Evolutionary conservation across 2,113 vertebrate species (phyloP).

Genomic region (Labeo catla): DNA sequence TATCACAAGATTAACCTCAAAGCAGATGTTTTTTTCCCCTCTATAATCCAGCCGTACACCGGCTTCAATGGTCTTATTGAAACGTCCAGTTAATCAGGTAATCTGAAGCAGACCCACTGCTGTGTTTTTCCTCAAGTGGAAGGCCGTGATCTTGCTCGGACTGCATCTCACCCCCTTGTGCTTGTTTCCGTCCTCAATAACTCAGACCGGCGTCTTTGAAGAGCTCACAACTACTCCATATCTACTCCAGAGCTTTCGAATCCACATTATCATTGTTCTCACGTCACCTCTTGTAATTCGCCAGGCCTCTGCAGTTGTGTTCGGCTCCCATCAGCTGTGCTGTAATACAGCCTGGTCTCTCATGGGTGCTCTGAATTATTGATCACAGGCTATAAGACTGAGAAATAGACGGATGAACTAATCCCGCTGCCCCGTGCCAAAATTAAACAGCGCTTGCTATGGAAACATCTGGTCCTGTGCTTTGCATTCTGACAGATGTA

Average conservation of each 20-base stretch:
- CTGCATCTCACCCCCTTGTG: slow-evolving; percentile 1
- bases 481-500: background rate
- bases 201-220: background rate
- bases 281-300: slow-evolving; percentile 20
- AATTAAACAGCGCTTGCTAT: background rate
- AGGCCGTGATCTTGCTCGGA: slow-evolving; percentile 12
- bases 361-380: slow-evolving; percentile 60
- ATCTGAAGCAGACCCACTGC: slow-evolving; percentile 48
- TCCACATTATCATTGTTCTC: slow-evolving; percentile 36
- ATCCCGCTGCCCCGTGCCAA: slow-evolving; percentile 25
- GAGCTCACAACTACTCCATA: background rate
- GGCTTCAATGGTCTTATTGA: slow-evolving; percentile 16
- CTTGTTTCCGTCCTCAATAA: slow-evolving; percentile 11
- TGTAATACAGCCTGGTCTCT: slow-evolving; percentile 60
- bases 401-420: slow-evolving; percentile 26
- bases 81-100: slow-evolving; percentile 42
- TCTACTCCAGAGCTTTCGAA: slow-evolving; percentile 13
- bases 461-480: slow-evolving; percentile 21
- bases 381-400: slow-evolving; percentile 44
- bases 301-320: slow-evolving; percentile 19
- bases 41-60: slow-evolving; percentile 29
- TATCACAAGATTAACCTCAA: slow-evolving; percentile 42
- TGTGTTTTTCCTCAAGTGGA: slow-evolving; percentile 19
- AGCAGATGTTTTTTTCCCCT: slow-evolving; percentile 38
- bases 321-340: slow-evolving; percentile 38